Conservation (phyloP, 2,113 vertebrate species). For the Rhineura floridana region DNA sequence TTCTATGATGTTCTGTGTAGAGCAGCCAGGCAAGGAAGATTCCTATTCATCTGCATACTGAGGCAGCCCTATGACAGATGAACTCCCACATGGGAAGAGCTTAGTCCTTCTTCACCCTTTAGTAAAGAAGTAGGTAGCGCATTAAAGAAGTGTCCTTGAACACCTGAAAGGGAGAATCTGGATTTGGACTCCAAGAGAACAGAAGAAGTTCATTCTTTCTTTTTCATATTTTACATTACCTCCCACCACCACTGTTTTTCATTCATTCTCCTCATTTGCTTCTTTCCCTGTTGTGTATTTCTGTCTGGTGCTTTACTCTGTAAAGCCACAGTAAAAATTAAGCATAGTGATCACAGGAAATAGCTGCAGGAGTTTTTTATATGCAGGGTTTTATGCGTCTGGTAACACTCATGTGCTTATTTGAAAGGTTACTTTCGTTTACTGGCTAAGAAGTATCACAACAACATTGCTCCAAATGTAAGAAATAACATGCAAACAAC, state of each 20-base stretch:
- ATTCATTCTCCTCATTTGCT: background rate
- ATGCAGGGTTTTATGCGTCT: background rate
- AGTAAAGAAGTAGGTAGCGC: slow-evolving; percentile 23
- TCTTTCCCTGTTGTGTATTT: background rate
- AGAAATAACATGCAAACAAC: background rate
- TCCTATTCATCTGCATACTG: background rate
- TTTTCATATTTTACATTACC: background rate
- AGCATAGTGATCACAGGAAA: background rate
- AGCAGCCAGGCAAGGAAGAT: background rate
- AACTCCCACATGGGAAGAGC: background rate
- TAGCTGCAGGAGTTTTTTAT: background rate
- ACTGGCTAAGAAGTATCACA: background rate
- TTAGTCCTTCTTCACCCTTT: background rate
- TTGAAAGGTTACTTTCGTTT: background rate
- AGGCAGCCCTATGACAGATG: background rate
- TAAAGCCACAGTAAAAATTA: background rate
- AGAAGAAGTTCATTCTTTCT: background rate
- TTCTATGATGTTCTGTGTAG: background rate
- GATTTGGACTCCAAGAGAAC: background rate
- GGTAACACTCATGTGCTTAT: background rate
- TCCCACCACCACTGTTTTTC: background rate
- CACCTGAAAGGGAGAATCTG: background rate
- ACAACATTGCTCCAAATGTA: background rate
- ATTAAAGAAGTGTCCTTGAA: background rate
- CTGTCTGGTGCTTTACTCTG: background rate